Conservation (phyloP, 2,797 vertebrate species). For the Novumbra hubbsi region DNA sequence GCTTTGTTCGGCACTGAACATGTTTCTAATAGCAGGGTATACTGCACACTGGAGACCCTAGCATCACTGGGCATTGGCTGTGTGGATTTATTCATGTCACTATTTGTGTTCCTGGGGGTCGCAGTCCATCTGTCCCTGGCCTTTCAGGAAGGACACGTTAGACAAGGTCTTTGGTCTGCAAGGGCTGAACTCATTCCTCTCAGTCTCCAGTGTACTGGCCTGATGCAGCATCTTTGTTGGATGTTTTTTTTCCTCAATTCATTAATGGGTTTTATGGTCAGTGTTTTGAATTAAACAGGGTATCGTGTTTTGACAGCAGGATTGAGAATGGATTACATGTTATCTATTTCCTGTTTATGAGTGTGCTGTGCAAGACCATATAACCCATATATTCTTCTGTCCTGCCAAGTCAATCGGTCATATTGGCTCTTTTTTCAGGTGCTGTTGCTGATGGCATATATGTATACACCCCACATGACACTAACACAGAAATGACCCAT, state of each 20-base stretch:
- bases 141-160: constrained; percentile 34
- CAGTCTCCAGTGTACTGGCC: background rate
- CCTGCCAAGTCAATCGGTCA: background rate
- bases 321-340: background rate
- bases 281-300: constrained; percentile 10
- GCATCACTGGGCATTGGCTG: background rate
- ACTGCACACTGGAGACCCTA: background rate
- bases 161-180: background rate
- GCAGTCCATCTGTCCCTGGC: constrained; percentile 57
- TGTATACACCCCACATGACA: background rate
- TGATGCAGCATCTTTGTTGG: background rate
- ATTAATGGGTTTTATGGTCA: background rate
- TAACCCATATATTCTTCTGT: background rate
- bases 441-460: background rate
- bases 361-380: no score
- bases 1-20: background rate
- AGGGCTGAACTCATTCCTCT: background rate
- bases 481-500: background rate
- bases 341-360: background rate
- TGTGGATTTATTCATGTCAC: constrained; percentile 18
- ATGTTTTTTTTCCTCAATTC: background rate
- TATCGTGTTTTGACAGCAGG: constrained; percentile 12
- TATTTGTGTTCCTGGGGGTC: constrained; percentile 41
- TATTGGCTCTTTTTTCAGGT: background rate
- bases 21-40: background rate